Evolutionary conservation across 2,113 vertebrate species (phyloP).

Genomic region (Apistogramma diplotaenia): DNA sequence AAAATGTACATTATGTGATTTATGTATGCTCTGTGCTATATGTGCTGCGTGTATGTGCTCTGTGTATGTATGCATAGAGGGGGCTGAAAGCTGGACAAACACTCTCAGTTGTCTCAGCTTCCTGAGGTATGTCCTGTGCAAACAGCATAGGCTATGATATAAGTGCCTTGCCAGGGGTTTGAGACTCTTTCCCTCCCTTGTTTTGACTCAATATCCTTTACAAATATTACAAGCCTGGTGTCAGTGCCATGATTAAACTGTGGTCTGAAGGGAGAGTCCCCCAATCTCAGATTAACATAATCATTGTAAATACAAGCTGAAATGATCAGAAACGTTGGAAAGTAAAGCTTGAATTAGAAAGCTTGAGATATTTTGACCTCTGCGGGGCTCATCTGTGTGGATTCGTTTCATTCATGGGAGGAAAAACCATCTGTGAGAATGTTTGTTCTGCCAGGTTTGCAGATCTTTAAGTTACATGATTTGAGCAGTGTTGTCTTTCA

Average conservation of each 20-base stretch:
- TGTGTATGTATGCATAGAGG: slow-evolving; percentile 56
- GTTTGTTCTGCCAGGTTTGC: neutral
- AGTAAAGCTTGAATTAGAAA: neutral
- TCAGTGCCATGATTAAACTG: slow-evolving; percentile 48
- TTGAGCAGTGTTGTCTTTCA: neutral
- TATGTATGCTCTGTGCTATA: slow-evolving; percentile 15
- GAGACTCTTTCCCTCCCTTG: slow-evolving; percentile 59
- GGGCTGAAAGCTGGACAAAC: slow-evolving; percentile 75
- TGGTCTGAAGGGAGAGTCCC: slow-evolving; percentile 18
- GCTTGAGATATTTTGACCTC: neutral
- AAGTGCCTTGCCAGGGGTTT: slow-evolving; percentile 68
- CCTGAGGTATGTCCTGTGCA: slow-evolving; percentile 80
- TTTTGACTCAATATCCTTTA: slow-evolving; percentile 68
- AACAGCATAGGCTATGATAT: slow-evolving; percentile 73
- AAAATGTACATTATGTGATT: neutral
- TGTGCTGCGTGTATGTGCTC: slow-evolving; percentile 32
- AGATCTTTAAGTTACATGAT: neutral
- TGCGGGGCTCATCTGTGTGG: neutral
- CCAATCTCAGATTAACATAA: slow-evolving; percentile 1
- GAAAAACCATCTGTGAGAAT: neutral
- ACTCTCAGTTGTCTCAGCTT: slow-evolving; percentile 79
- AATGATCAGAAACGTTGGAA: neutral
- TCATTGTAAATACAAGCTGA: neutral
- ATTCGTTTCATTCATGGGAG: neutral
- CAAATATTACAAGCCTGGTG: slow-evolving; percentile 66